phyloP scores from a whole-genome alignment of 2,797 vertebrate species.

The Esox lucius region DNA sequence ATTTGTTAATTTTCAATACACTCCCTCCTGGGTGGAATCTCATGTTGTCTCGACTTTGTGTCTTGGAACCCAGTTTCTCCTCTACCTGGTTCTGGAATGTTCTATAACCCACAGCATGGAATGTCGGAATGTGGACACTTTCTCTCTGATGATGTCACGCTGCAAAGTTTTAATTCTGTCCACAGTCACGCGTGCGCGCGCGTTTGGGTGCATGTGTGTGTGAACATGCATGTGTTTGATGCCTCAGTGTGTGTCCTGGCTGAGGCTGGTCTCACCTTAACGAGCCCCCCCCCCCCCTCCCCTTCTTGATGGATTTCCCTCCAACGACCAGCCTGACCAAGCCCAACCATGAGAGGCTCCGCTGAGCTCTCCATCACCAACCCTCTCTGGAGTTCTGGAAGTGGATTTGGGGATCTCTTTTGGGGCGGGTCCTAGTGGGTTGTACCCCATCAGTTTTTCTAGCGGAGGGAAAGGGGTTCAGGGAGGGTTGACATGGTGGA shows the following conservation, averaged over 20 bases:
- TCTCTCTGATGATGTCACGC: slow-evolving; percentile 66
- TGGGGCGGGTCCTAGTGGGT: not conserved
- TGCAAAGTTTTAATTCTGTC: slow-evolving; percentile 67
- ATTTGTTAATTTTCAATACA: too few relatives aligned
- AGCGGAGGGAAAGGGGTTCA: not conserved
- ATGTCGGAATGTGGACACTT: slow-evolving; percentile 53
- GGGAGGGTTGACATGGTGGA: not conserved
- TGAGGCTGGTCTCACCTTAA: slow-evolving; percentile 63
- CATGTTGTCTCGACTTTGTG: too few relatives aligned
- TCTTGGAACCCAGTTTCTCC: not conserved
- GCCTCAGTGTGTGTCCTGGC: slow-evolving; percentile 55
- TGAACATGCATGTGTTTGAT: slow-evolving; percentile 34
- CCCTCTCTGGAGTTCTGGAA: slow-evolving; percentile 10
- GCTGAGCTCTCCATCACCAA: slow-evolving; percentile 9
- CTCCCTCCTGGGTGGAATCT: too few relatives aligned
- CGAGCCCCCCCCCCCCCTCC: slow-evolving; percentile 49
- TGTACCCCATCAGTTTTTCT: not conserved
- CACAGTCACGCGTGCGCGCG: slow-evolving; percentile 41
- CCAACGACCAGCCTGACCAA: slow-evolving; percentile 34
- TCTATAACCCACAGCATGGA: slow-evolving; percentile 55
- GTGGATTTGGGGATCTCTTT: not conserved
- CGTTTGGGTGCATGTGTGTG: slow-evolving; percentile 49
- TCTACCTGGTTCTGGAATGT: slow-evolving; percentile 61
- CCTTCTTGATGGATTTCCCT: slow-evolving; percentile 36
- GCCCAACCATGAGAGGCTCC: not conserved